Percentiles rank a stretch among this genome's conserved stretches.
phyloP scores from a whole-genome alignment of 2,113 vertebrate genomes.

The Ciconia boyciana region DNA sequence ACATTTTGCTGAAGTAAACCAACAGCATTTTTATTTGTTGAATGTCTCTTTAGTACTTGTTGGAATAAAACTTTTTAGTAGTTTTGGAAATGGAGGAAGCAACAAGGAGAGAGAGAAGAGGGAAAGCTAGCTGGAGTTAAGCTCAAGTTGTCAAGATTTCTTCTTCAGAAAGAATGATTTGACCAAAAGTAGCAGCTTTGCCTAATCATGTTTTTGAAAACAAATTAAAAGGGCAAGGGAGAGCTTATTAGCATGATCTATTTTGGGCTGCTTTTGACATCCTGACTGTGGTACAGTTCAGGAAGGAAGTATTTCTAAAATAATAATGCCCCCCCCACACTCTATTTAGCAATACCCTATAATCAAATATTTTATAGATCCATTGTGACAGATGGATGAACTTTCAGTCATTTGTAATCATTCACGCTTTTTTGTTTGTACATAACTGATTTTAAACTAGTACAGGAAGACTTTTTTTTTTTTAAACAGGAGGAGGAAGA shows the following conservation, averaged over 20 bases:
- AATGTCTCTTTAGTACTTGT: neutral
- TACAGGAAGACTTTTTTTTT: neutral
- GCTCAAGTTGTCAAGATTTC: neutral
- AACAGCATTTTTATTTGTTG: neutral
- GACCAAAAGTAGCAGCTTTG: neutral
- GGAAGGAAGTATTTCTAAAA: neutral
- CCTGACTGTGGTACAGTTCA: neutral
- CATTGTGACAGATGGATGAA: neutral
- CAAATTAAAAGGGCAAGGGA: neutral
- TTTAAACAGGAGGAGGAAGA: neutral
- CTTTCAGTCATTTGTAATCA: neutral
- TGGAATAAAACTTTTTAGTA: neutral
- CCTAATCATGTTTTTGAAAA: neutral
- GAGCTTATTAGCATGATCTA: neutral
- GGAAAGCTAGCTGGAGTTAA: neutral
- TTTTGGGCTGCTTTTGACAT: neutral
- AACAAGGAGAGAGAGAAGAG: neutral
- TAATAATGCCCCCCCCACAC: rapidly evolving
- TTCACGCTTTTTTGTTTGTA: neutral
- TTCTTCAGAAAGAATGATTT: neutral
- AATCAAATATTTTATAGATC: neutral
- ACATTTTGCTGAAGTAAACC: neutral
- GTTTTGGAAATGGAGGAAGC: neutral
- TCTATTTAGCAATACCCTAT: neutral
- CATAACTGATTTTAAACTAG: neutral